Evolutionary conservation across 2,113 vertebrate genomes (phyloP).

Genomic region (Thermophis baileyi): DNA sequence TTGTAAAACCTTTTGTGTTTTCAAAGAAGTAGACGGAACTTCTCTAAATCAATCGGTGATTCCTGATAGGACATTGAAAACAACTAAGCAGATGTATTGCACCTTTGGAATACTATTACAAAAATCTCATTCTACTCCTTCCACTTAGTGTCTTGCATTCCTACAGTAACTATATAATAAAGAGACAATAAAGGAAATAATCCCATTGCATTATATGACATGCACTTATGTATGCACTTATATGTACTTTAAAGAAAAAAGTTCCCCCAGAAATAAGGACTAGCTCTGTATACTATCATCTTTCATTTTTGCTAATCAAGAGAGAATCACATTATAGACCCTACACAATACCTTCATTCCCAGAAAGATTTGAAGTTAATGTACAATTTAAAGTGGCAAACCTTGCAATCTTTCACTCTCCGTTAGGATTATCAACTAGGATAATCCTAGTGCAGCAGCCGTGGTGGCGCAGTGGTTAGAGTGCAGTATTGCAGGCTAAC

Average conservation of each 20-base stretch:
- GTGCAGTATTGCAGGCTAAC: not conserved
- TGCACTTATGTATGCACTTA: too few relatives aligned
- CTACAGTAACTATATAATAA: not conserved
- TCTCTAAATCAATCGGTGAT: not conserved
- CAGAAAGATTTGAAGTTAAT: conserved; percentile 11
- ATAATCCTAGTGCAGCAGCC: not conserved
- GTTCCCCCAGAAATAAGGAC: conserved; percentile 3
- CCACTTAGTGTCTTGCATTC: conserved; percentile 5
- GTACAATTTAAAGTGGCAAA: not conserved
- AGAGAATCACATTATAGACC: conserved; percentile 6
- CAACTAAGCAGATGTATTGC: not conserved
- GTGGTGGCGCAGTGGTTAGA: not conserved
- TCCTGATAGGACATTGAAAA: conserved; percentile 1
- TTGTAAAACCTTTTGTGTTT: not conserved
- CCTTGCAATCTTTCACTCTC: not conserved
- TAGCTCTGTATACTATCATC: conserved; percentile 13
- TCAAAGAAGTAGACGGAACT: not conserved
- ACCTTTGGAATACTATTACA: not conserved
- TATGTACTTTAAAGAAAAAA: not conserved
- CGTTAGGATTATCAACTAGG: not conserved
- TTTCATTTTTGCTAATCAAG: conserved; percentile 1
- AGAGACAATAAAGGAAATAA: conserved; percentile 5
- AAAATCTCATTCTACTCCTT: not conserved
- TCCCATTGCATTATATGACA: not conserved
- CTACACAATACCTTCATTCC: not conserved